phyloP scores from a whole-genome alignment of 2,888 invertebrate genomes.

The Cheiracanthium punctorium region DNA sequence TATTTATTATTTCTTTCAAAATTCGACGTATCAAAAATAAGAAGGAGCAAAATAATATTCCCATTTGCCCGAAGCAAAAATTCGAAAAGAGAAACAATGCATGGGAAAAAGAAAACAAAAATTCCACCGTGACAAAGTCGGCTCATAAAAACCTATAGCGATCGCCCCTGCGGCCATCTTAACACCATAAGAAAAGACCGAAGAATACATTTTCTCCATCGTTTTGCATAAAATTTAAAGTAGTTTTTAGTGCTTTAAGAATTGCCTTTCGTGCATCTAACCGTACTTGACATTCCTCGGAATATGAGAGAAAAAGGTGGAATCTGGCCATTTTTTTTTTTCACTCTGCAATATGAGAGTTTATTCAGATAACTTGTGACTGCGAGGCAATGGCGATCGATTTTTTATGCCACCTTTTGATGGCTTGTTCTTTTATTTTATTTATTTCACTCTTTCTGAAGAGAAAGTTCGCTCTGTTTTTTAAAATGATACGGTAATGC shows the following conservation, averaged over 20 bases:
- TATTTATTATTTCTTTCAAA: too few species aligned
- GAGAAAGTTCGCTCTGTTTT: too few species aligned
- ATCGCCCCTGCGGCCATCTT: background rate
- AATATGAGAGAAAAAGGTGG: background rate
- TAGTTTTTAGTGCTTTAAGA: background rate
- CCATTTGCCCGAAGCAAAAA: background rate
- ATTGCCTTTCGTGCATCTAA: background rate
- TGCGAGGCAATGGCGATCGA: background rate
- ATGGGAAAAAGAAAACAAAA: too few species aligned
- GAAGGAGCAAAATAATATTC: too few species aligned
- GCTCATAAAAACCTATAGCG: background rate
- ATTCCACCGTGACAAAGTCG: background rate
- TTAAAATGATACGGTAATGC: too few species aligned
- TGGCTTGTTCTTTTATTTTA: too few species aligned
- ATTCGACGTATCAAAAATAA: too few species aligned
- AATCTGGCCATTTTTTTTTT: background rate
- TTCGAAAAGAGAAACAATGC: background rate
- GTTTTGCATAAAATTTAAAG: conserved; percentile 3
- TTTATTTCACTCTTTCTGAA: too few species aligned
- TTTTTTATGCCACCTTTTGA: too few species aligned
- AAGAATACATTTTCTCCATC: background rate
- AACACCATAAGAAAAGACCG: background rate
- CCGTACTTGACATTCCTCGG: background rate
- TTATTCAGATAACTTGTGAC: background rate
- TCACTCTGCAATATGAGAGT: background rate